Conservation (phyloP, 2,888 invertebrate genomes). For the Aromia moschata region DNA sequence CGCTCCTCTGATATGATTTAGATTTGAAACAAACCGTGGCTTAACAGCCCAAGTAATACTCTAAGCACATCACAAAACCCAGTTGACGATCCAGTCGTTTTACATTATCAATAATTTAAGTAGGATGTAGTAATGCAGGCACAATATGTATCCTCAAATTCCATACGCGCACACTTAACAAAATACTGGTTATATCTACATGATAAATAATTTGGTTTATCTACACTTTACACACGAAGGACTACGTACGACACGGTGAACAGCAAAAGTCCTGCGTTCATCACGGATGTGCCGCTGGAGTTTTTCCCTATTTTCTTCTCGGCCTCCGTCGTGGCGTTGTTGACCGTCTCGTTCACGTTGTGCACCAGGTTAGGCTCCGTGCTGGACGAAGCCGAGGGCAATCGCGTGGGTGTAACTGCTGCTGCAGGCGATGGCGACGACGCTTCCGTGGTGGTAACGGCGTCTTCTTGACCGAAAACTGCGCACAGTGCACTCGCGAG, state of each 20-base stretch:
- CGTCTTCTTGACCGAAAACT: constrained; percentile 5
- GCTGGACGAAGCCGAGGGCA: neutral
- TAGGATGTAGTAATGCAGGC: constrained; percentile 8
- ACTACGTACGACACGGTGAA: constrained; percentile 3
- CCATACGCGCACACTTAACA: neutral
- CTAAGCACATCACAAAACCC: no score
- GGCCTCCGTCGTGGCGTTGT: neutral
- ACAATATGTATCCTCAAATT: constrained; percentile 4
- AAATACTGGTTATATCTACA: constrained; percentile 18
- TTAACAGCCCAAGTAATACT: no score
- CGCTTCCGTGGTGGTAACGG: neutral
- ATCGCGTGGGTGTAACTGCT: constrained; percentile 1
- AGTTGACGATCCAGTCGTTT: no score
- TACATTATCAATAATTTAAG: constrained; percentile 14
- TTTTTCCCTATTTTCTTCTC: neutral
- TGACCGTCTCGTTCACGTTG: neutral
- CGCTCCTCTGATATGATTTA: no score
- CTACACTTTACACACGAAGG: neutral
- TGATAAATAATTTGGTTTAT: neutral
- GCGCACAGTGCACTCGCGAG: constrained; percentile 3
- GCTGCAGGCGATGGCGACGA: neutral
- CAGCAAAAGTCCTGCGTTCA: constrained; percentile 7
- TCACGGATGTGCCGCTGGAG: neutral
- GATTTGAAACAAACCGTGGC: no score
- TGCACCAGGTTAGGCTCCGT: constrained; percentile 5